Evolutionary conservation across 1,140 invertebrate genomes (phyloP).

Genomic region (Acromyrmex charruanus): DNA sequence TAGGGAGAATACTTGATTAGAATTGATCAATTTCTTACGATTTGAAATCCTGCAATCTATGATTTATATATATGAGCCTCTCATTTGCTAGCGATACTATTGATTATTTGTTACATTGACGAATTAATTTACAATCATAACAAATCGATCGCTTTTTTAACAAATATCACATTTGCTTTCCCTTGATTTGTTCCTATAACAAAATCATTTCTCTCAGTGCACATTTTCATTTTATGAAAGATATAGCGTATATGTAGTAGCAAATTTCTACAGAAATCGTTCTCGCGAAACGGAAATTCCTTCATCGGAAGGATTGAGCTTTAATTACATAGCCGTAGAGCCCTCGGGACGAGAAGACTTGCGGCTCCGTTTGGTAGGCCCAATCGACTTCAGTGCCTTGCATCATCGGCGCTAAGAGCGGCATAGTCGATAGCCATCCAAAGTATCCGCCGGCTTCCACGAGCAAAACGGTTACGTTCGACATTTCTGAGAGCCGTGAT

Average conservation of each 20-base stretch:
- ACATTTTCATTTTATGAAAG: not conserved
- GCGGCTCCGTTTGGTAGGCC: slow-evolving; percentile 88
- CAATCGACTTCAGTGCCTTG: slow-evolving; percentile 90
- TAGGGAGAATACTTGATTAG: no score
- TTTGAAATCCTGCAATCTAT: no score
- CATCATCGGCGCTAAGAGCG: slow-evolving; percentile 89
- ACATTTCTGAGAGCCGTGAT: slow-evolving; percentile 88
- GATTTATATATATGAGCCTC: no score
- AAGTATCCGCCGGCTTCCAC: slow-evolving; percentile 91
- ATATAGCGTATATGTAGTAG: not conserved
- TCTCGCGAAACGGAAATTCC: slow-evolving; percentile 1
- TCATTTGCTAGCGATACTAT: no score
- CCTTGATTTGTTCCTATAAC: no score
- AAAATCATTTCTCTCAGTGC: no score
- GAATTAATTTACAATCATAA: no score
- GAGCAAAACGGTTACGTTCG: slow-evolving; percentile 88
- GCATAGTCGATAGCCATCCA: slow-evolving; percentile 88
- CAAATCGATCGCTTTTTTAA: no score
- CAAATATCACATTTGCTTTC: no score
- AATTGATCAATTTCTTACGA: no score
- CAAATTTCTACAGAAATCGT: slow-evolving; percentile 11
- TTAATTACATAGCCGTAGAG: slow-evolving; percentile 87
- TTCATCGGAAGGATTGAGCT: slow-evolving; percentile 12
- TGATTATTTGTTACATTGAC: no score
- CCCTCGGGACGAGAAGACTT: slow-evolving; percentile 89